Evolutionary conservation across 2,797 vertebrate genomes (phyloP), one percentile per base, ranked within the genome.

Genomic region (Rhinophrynus dorsalis): DNA sequence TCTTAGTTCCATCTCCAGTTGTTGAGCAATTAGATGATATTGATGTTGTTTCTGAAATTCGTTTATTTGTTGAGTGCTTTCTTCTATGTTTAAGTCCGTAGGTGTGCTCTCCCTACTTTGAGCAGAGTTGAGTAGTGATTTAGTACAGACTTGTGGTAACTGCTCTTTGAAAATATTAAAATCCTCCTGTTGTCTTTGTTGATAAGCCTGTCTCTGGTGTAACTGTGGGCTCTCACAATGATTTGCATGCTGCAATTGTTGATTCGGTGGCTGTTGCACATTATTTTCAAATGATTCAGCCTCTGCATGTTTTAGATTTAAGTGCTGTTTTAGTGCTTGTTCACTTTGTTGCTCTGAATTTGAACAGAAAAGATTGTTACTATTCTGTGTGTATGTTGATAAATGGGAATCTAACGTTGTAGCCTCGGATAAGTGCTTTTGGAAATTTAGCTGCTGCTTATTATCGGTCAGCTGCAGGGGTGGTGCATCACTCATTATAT

Each of bases 361-460:
- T 37, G 75, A 68, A n/a, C 68, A 85, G 90, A 75, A 86, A 65
- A 87, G 88, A 56, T 91, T 85, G 2, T 85, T 77, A 38, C 9
- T 35, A 59, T 60, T 73, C 35, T 84, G 85, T 37, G 90, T 51
- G 47, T 78, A 84, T 75, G 83, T 68, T 58, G 87, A 79, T 1
- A 78, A 68, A 0, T 77, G 69, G 52, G 80, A 60, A 37, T 80
- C 86, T 84, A 79, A 74, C 74, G 77, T 81, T 1, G 63, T 47
- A 79, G 15, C 72, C 63, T 76, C 84, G 84, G 0, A 72, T 7
- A 80, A 81, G 63, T 80, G 78, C 73, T 84, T 90, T 85, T 89
- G 76, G 82, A 88, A 88, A 20, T 68, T 82, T 75, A 85, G 84
- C 65, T 90, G 89, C 83, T 92, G 93, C 78, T 93, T 90, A 75